Evolutionary conservation across 2,888 invertebrate species (phyloP).

Genomic region (Eremobia ochroleuca): DNA sequence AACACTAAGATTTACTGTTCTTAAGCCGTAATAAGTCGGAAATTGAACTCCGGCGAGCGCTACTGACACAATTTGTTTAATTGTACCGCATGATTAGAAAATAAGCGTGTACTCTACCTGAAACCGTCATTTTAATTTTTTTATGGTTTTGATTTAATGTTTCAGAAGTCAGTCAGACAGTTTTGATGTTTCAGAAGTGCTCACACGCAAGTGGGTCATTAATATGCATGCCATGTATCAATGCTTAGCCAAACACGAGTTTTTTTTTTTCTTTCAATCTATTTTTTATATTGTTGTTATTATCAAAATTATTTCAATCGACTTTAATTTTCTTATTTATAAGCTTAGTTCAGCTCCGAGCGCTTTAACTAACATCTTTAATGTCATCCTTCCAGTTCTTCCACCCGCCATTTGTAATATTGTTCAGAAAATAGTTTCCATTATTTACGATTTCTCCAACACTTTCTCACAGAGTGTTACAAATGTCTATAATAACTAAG

Average conservation of each 20-base stretch:
- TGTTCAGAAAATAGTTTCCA: conserved; percentile 55
- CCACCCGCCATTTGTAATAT: conserved; percentile 41
- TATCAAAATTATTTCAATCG: background rate
- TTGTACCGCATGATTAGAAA: conserved; percentile 51
- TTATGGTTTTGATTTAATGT: conserved; percentile 19
- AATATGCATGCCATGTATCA: background rate
- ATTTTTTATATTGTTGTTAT: background rate
- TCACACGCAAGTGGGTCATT: background rate
- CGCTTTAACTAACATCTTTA: conserved; percentile 11
- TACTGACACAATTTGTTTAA: conserved; percentile 59
- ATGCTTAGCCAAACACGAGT: background rate
- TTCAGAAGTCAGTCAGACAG: too few relatives aligned
- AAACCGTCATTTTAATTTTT: conserved; percentile 21
- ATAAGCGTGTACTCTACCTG: conserved; percentile 12
- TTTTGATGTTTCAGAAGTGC: conserved; percentile 7
- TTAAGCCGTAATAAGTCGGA: conserved; percentile 40
- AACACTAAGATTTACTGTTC: conserved; percentile 37
- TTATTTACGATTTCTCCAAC: conserved; percentile 57
- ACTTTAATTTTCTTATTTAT: background rate
- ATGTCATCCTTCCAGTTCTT: conserved; percentile 10
- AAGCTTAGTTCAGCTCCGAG: background rate
- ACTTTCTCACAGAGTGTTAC: conserved; percentile 58
- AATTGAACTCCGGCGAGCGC: conserved; percentile 44
- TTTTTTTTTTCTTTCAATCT: background rate
- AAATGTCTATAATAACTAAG: conserved; percentile 56